Conservation (phyloP, 2,797 vertebrate genomes). For the Spinibarbus caldwelli region DNA sequence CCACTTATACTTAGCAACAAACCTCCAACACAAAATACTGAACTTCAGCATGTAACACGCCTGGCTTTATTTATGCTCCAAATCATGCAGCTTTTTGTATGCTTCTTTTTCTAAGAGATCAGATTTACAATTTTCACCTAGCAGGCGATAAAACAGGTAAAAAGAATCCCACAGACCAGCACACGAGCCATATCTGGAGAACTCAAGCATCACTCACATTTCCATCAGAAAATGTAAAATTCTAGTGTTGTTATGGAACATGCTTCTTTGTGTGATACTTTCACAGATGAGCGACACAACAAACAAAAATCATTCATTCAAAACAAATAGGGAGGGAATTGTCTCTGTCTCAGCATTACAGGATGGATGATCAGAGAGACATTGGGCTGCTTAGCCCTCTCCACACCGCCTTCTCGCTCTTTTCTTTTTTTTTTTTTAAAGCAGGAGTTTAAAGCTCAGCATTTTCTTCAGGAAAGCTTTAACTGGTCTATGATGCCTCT, state of each 20-base stretch:
- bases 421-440: not conserved
- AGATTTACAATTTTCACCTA: not conserved
- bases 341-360: slow-evolving; percentile 68
- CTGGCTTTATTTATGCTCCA: not conserved
- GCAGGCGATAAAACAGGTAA: not conserved
- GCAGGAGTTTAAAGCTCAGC: slow-evolving; percentile 79
- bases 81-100: not conserved
- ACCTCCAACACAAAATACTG: not conserved
- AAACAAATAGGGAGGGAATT: not conserved
- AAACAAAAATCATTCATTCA: not conserved
- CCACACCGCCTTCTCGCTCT: no score
- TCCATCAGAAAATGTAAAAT: not conserved
- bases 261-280: not conserved
- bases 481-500: slow-evolving; percentile 80
- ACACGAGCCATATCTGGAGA: not conserved
- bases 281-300: not conserved
- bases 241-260: not conserved
- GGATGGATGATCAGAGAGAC: slow-evolving; percentile 77
- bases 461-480: slow-evolving; percentile 77
- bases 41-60: not conserved
- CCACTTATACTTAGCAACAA: no score
- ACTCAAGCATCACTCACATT: not conserved
- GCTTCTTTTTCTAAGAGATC: not conserved
- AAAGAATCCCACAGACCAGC: not conserved
- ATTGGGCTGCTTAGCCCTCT: slow-evolving; percentile 61